Evolutionary conservation across 2,113 vertebrate genomes (phyloP).

Genomic region (Gopherus flavomarginatus): DNA sequence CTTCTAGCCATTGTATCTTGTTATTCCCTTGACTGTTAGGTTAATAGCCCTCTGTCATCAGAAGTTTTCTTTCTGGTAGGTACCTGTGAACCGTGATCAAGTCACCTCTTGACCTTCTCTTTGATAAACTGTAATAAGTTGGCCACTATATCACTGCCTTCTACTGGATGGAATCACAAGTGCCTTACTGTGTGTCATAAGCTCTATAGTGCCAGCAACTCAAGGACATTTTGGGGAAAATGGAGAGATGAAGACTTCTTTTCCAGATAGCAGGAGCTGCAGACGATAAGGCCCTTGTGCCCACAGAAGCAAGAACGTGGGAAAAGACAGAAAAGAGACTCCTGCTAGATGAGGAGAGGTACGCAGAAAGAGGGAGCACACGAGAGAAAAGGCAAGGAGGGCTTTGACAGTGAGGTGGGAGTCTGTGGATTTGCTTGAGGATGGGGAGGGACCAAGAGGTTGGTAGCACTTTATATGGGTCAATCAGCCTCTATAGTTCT

Average conservation of each 20-base stretch:
- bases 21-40: background rate
- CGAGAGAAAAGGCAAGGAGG: background rate
- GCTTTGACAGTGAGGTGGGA: background rate
- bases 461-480: background rate
- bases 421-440: background rate
- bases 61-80: background rate
- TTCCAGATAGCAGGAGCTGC: background rate
- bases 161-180: background rate
- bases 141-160: background rate
- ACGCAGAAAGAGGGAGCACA: background rate
- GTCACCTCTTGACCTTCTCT: background rate
- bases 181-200: background rate
- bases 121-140: background rate
- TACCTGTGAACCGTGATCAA: background rate
- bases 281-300: background rate
- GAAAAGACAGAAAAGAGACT: background rate
- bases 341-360: background rate
- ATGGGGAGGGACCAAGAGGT: background rate
- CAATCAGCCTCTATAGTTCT: background rate
- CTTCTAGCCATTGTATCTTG: background rate
- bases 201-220: background rate
- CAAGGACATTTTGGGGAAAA: background rate
- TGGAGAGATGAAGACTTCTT: background rate
- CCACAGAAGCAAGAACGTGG: background rate
- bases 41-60: background rate